These are phyloP conservation scores for Leptopilina drosophilae DNA, from an alignment of 2,888 invertebrate species.

Conservation along the genomic window DNA sequence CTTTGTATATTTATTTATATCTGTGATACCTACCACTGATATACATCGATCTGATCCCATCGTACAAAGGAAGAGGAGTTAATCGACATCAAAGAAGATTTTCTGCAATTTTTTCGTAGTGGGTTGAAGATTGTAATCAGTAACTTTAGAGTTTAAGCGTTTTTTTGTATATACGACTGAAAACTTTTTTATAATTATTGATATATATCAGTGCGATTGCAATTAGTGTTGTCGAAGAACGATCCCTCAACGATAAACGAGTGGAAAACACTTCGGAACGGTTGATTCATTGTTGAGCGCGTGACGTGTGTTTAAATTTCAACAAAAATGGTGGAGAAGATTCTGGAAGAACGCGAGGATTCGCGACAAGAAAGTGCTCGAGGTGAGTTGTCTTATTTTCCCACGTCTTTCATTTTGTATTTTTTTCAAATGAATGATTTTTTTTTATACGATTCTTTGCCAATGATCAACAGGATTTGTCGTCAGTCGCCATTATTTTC, in stretches of 20 bases:
- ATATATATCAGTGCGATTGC: conserved; percentile 67
- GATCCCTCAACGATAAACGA: conserved; percentile 37
- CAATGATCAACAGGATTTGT: not conserved
- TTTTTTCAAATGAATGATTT: no score
- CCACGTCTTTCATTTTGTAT: not conserved
- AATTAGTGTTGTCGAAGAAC: conserved; percentile 33
- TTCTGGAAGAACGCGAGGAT: conserved; percentile 82
- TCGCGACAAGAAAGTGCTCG: conserved; percentile 69
- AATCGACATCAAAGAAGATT: conserved; percentile 18
- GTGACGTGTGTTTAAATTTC: conserved; percentile 23
- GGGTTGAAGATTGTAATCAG: conserved; percentile 64
- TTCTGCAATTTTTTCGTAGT: conserved; percentile 29
- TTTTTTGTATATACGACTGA: conserved; percentile 77
- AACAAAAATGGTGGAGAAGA: conserved; percentile 82
- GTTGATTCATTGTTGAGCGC: conserved; percentile 42
- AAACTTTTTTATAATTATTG: conserved; percentile 75
- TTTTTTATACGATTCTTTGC: no score
- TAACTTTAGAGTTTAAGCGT: conserved; percentile 70
- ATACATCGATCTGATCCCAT: conserved; percentile 64
- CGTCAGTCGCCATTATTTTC: conserved; percentile 21
- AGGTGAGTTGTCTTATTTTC: conserved; percentile 60
- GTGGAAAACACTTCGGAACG: conserved; percentile 32
- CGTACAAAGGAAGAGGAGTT: conserved; percentile 45
- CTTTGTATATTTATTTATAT: conserved; percentile 76
- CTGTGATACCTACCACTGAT: conserved; percentile 75